Evolutionary conservation across 2,888 invertebrate genomes (phyloP), one percentile per base, ranked within the genome.

Genomic region (Poecilus cupreus): DNA sequence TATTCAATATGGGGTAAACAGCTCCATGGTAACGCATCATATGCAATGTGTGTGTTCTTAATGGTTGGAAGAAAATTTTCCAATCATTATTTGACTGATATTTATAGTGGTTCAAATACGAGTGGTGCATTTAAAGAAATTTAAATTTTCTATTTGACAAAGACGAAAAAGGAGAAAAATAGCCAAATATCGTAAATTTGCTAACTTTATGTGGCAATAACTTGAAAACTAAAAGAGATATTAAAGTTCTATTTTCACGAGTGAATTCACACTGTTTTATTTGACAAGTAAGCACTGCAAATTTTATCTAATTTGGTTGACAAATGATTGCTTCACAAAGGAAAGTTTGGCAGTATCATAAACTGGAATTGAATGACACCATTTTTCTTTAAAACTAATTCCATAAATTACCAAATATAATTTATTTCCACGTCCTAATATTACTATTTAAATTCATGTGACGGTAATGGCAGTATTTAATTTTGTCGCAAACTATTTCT

Each of bases 251-350:
- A 68, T 68, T 68, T 68, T 68, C 64, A 68, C 64, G 16, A 68
- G 18, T 68, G 37, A 68, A 37, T 68, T 68, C 64, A 37, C 37
- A 68, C 37, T 68, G 37, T 68, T 68, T 68, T 68, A 68, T 68
- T 68, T 68, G 64, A 68, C 64, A 68, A 68, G 13, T 68, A 24
- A 24, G 24, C 60, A 60, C 26, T 68, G 64, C 32, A 68, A 68
- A 68, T 68, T 37, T 68, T 68, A 68, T 68, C 64, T 68, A 68
- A 68, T 68, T 68, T 68, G 64, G 64, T 68, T 68, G 64, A 68
- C 64, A 68, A 37, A 68, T 68, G 64, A 68, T 37, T 60, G 54
- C 54, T 54, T 22, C 18, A 60, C 60, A 60, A 60, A 60, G 37
- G 37, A 37, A 68, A 68, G 64, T 68, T 68, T 68, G 16, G 13